These are phyloP conservation scores for Labia minor DNA, from an alignment of 2,888 invertebrate species.

Conservation along the genomic window DNA sequence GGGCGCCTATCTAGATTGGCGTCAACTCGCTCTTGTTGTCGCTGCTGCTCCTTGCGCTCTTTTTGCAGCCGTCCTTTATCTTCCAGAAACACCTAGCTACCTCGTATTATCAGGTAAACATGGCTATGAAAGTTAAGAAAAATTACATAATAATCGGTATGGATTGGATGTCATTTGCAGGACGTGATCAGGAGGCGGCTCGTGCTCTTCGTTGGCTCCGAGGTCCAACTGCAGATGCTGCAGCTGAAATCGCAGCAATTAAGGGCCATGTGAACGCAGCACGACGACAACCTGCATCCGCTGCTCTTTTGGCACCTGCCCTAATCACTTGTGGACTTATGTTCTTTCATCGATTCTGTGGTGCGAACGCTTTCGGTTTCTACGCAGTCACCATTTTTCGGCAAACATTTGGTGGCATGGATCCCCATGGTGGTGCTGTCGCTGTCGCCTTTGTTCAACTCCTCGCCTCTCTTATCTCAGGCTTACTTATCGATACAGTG, in stretches of 20 bases:
- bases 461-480: slow-evolving; percentile 70
- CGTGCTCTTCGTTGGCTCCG: slow-evolving; percentile 68
- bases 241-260: slow-evolving; percentile 60
- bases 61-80: slow-evolving; percentile 52
- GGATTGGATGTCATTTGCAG: too few relatives aligned
- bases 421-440: slow-evolving; percentile 74
- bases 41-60: slow-evolving; percentile 66
- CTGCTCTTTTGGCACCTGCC: slow-evolving; percentile 54
- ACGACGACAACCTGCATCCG: slow-evolving; percentile 23
- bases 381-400: slow-evolving; percentile 80
- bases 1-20: slow-evolving; percentile 75
- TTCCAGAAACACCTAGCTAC: slow-evolving; percentile 84
- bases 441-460: slow-evolving; percentile 77
- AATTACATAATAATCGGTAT: too few relatives aligned
- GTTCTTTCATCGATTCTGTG: slow-evolving; percentile 74
- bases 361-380: slow-evolving; percentile 74
- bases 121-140: too few relatives aligned
- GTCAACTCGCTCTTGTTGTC: slow-evolving; percentile 69
- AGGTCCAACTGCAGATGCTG: slow-evolving; percentile 68
- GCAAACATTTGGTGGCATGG: slow-evolving; percentile 69
- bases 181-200: slow-evolving; percentile 58
- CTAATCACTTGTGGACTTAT: slow-evolving; percentile 74
- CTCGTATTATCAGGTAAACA: slow-evolving; percentile 48
- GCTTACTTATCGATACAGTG: slow-evolving; percentile 70
- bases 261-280: slow-evolving; percentile 22